Evolutionary conservation across 2,888 invertebrate species (phyloP).

Genomic region (Hirtodrosophila confusa): DNA sequence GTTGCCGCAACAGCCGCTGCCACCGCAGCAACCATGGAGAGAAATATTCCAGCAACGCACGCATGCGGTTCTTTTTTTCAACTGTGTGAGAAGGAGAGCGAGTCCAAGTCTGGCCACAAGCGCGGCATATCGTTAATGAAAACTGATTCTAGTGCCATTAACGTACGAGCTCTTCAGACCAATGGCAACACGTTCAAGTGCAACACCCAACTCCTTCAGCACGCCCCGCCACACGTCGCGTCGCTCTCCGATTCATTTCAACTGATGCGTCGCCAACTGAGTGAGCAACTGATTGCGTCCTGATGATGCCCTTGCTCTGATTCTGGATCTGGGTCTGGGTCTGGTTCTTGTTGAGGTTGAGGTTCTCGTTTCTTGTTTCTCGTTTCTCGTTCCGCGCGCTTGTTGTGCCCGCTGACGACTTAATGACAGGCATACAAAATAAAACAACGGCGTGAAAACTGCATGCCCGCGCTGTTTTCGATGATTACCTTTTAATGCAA

Average conservation of each 20-base stretch:
- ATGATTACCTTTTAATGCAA: slow-evolving; percentile 80
- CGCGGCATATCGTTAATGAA: slow-evolving; percentile 75
- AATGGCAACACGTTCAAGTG: slow-evolving; percentile 70
- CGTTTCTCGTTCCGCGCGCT: slow-evolving; percentile 37
- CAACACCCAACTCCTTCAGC: slow-evolving; percentile 29
- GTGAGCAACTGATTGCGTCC: slow-evolving; percentile 73
- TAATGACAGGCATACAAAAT: slow-evolving; percentile 80
- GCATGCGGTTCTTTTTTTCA: slow-evolving; percentile 63
- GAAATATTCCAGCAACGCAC: slow-evolving; percentile 77
- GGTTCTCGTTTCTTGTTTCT: slow-evolving; percentile 4
- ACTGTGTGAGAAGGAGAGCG: slow-evolving; percentile 10
- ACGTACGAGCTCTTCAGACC: slow-evolving; percentile 75
- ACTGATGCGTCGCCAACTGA: slow-evolving; percentile 66
- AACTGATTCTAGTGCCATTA: slow-evolving; percentile 81
- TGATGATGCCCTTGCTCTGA: slow-evolving; percentile 30
- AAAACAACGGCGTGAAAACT: slow-evolving; percentile 80
- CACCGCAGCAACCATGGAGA: slow-evolving; percentile 34
- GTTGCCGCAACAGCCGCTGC: slow-evolving; percentile 59
- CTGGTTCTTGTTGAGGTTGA: slow-evolving; percentile 5
- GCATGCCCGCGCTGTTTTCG: slow-evolving; percentile 65
- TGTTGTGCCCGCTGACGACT: slow-evolving; percentile 75
- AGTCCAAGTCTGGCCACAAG: slow-evolving; percentile 45
- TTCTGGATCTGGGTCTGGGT: slow-evolving; percentile 8
- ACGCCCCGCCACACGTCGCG: not conserved
- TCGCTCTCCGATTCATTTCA: slow-evolving; percentile 51